Evolutionary conservation across 30 jellyfish, hydroid and myxozoan genomes (phyloP).

Genomic region (Rhopilema esculentum): DNA sequence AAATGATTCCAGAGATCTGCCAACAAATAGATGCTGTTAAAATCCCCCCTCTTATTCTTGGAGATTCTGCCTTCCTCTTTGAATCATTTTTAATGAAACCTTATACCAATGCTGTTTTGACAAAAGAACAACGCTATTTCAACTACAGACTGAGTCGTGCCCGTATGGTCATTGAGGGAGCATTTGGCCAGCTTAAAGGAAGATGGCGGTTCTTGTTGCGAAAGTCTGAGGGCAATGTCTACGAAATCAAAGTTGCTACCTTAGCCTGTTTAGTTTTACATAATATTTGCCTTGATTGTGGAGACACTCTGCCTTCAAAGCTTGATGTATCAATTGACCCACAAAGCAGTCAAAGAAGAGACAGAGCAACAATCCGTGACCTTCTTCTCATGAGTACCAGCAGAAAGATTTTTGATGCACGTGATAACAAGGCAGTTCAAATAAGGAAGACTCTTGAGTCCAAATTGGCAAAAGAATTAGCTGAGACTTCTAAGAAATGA

Average conservation of each 20-base stretch:
- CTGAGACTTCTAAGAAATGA: conserved; percentile 8
- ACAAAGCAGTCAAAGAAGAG: conserved; percentile 32
- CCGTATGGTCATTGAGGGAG: conserved; percentile 70
- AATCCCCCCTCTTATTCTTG: conserved; percentile 31
- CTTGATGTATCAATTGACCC: conserved; percentile 59
- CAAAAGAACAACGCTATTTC: conserved; percentile 33
- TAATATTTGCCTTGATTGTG: conserved; percentile 58
- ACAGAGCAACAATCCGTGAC: conserved; percentile 45
- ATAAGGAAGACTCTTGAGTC: conserved; percentile 29
- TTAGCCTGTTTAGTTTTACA: conserved; percentile 76
- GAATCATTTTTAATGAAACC: conserved; percentile 22
- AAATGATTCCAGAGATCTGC: background rate
- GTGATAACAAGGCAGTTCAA: conserved; percentile 38
- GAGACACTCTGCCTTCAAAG: conserved; percentile 55
- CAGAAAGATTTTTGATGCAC: conserved; percentile 31
- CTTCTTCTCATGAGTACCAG: conserved; percentile 45
- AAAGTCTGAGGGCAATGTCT: conserved; percentile 59
- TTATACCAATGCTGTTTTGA: conserved; percentile 29
- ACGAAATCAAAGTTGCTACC: conserved; percentile 44
- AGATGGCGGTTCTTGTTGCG: conserved; percentile 67
- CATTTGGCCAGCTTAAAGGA: conserved; percentile 7
- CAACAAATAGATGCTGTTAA: conserved; percentile 24
- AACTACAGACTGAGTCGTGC: conserved; percentile 60
- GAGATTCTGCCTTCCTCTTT: conserved; percentile 53
- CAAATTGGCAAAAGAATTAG: conserved; percentile 37